Conservation (phyloP, 2,113 vertebrate genomes). For the Edolisoma coerulescens region DNA sequence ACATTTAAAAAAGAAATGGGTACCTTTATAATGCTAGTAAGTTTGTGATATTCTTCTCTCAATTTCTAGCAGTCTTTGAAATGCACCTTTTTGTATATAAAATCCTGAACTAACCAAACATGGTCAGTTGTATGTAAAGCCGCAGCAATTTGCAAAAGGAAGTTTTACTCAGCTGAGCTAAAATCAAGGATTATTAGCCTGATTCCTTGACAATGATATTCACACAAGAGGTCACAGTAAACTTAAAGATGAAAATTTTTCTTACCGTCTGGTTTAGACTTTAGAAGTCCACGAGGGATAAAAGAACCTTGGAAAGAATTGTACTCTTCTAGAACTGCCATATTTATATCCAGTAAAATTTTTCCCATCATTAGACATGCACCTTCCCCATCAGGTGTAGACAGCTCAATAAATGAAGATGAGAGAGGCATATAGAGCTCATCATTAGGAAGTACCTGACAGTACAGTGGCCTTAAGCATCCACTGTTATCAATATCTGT, state of each 20-base stretch:
- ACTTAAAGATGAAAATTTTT: neutral
- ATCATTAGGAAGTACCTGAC: slow-evolving; percentile 79
- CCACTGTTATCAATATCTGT: slow-evolving; percentile 47
- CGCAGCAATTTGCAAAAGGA: neutral
- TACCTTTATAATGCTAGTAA: neutral
- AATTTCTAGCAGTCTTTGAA: neutral
- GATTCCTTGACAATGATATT: neutral
- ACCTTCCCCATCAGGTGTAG: slow-evolving; percentile 43
- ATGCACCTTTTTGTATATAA: neutral
- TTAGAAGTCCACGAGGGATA: slow-evolving; percentile 31
- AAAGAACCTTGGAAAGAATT: slow-evolving; percentile 14
- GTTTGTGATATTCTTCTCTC: neutral
- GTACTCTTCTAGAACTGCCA: slow-evolving; percentile 60
- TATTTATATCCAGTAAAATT: slow-evolving; percentile 70
- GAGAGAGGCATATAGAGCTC: slow-evolving; percentile 72
- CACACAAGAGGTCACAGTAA: neutral
- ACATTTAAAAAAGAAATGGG: neutral
- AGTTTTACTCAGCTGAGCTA: neutral
- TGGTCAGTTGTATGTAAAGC: neutral
- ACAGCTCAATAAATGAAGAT: slow-evolving; percentile 37
- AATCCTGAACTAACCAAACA: neutral
- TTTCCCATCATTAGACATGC: slow-evolving; percentile 66
- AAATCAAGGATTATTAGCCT: neutral
- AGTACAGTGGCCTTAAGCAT: slow-evolving; percentile 77
- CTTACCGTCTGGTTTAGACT: slow-evolving; percentile 43